A percentile compares a stretch with the other conserved stretches of the same genome.
Evolutionary conservation across 2,113 vertebrate genomes (phyloP).

Genomic region (Lagopus leucura): DNA sequence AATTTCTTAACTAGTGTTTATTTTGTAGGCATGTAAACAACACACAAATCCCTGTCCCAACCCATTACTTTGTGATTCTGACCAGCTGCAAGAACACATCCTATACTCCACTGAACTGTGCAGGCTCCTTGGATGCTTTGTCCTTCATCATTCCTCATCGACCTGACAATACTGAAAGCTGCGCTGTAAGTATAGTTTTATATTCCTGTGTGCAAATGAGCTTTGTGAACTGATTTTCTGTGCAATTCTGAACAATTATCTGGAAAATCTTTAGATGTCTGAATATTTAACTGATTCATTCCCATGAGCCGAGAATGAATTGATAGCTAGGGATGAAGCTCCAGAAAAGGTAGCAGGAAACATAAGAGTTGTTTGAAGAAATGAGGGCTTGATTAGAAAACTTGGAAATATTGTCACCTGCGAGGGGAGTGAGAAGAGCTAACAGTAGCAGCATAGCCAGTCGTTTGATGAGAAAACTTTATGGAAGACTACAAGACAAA

Average conservation of each 20-base stretch:
- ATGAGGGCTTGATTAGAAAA: not conserved
- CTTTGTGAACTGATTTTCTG: not conserved
- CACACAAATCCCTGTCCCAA: constrained; percentile 80
- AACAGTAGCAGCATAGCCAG: not conserved
- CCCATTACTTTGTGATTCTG: constrained; percentile 93
- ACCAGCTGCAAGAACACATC: constrained; percentile 84
- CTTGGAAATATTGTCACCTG: not conserved
- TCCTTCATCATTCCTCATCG: constrained; percentile 92
- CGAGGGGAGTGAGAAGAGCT: not conserved
- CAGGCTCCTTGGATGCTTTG: constrained; percentile 73
- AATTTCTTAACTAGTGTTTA: not conserved
- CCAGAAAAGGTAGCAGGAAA: not conserved
- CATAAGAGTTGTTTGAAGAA: not conserved
- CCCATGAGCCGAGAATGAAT: not conserved
- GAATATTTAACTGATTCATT: not conserved
- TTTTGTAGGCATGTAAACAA: constrained; percentile 73
- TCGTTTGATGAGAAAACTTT: not conserved
- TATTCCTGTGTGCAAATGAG: not conserved
- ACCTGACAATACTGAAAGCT: constrained; percentile 88
- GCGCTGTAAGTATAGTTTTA: constrained; percentile 84
- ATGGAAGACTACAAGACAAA: not conserved
- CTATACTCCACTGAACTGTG: constrained; percentile 75
- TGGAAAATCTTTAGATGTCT: not conserved
- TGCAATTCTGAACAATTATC: not conserved
- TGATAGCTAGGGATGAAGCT: not conserved